Base-by-base conservation (phyloP, 1,140 invertebrate species). In the Rhagoletis pomonella region DNA sequence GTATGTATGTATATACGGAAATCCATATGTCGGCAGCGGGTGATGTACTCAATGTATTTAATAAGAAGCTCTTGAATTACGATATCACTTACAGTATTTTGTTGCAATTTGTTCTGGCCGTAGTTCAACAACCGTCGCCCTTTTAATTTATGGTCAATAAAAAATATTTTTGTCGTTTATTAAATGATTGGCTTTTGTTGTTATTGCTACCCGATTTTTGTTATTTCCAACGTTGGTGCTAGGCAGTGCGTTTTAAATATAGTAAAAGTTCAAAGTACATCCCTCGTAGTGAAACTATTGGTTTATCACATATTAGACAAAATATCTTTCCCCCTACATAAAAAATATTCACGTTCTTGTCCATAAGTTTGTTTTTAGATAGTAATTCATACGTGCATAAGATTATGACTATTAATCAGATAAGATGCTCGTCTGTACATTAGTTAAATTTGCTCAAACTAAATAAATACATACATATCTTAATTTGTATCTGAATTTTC, bases 231-330 rank as follows among this genome's bases (percentile, higher is more conserved):
- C 42, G 29, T 9, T 42, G 67, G 17, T 14, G 47, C 2, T 58
- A 85, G 60, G 77, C 86, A 19, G 58, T 85, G 39, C 17, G 50
- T 60, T 50, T 60, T 29, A 89, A 50, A n/a, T 65, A 39, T 55
- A 29, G 29, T 29, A 55, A 55, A 55, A 55, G 50, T 55, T 5
- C 50, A 55, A 55, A 55, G 50, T 55, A 55, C 50, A 55, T 7
- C 5, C 10, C 50, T 29, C 50, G 50, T 55, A 55, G 50, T 7
- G 50, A 10, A 10, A 55, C 50, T 29, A 29, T 29, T 29, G 29
- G 29, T 29, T 29, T 29, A 29, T 29, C 29, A 29, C 29, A 29
- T 29, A 29, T 29, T 29, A 29, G 29, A 29, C 29, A 29, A 29
- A 29, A 29, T 29, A 29, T 29, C 29, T 29, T 29, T 29, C 29